Evolutionary conservation across 2,888 invertebrate genomes (phyloP), one percentile per base, ranked within the genome.

Genomic region (Oxytorus armatus): DNA sequence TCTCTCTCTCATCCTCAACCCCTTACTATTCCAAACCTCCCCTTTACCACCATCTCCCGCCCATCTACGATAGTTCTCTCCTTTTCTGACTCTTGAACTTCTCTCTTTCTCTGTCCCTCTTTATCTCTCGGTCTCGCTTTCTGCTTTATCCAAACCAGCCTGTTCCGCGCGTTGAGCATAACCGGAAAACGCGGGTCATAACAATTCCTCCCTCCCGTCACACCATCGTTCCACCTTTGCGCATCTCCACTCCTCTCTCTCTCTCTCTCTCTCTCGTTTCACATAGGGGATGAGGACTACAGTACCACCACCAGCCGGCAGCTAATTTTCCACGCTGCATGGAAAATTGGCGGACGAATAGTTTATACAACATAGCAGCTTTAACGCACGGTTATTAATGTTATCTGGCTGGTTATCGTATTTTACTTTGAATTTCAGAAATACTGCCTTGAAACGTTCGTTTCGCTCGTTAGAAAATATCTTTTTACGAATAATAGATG

Each of bases 91-190:
- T 44, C 61, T 63, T 18, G 44, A 25, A 61, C 7, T 14, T 63
- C 10, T 18, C 49, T 49, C 49, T 10, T 5, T 7, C 44, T 44
- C 3, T 42, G 59, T 47, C 23, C 36, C 49, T 49, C 39, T 47
- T 33, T 49, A 59, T 47, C 61, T 23, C 55, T 14, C 23, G 11
- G 11, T 66, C 59, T 51, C 29, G 44, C 53, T 59, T 47, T 69
- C 55, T 49, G 61, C 69, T 79, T 74, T 63, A 63, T 74, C 63
- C 74, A 63, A 74, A 55, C 44, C 69, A 73, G 69, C 42, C 73
- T 53, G 80, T 81, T 81, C 73, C 80, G 80, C 65, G 69, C 74
- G 80, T 81, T 77, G 80, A 81, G 69, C 74, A 77, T 81, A 74
- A 81, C 80, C 69, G 74, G 80, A 69, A 74, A 81, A 81, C 80